Evolutionary conservation across 1,140 invertebrate species (phyloP).

Genomic region (Tetranychus urticae): DNA sequence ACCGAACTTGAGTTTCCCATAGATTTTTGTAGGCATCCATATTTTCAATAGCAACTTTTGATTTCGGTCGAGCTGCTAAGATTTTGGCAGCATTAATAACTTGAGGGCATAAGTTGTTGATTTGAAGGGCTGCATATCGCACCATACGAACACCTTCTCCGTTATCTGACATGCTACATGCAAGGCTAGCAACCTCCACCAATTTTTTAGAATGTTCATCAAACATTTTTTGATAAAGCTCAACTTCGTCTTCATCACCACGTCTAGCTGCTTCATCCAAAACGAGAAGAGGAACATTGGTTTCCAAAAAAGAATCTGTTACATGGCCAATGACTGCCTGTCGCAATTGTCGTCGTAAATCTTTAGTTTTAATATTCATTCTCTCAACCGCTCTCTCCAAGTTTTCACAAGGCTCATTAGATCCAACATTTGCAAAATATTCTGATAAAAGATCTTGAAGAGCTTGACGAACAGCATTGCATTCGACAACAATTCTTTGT

Average conservation of each 20-base stretch:
- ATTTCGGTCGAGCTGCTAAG: conserved; percentile 51
- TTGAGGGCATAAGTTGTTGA: conserved; percentile 84
- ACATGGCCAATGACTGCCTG: conserved; percentile 99
- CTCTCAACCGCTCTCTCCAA: conserved; percentile 81
- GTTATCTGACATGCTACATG: conserved; percentile 94
- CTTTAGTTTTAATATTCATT: conserved; percentile 84
- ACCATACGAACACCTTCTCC: conserved; percentile 98
- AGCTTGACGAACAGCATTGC: conserved; percentile 93
- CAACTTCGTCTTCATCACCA: conserved; percentile 43
- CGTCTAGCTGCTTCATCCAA: conserved; percentile 87
- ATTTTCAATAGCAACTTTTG: conserved; percentile 83
- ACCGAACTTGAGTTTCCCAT: conserved; percentile 70
- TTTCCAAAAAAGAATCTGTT: conserved; percentile 92
- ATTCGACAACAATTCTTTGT: conserved; percentile 88
- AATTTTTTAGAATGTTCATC: conserved; percentile 91
- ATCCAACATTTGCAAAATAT: conserved; percentile 87
- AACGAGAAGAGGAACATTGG: conserved; percentile 76
- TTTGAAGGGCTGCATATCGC: conserved; percentile 78
- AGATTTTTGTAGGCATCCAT: conserved; percentile 84
- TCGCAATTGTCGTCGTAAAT: conserved; percentile 67
- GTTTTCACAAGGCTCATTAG: conserved; percentile 65
- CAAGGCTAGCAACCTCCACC: conserved; percentile 87
- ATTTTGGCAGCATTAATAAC: conserved; percentile 80
- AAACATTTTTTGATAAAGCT: conserved; percentile 39
- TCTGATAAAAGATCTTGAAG: conserved; percentile 86